phyloP scores from a whole-genome alignment of 2,888 invertebrate species.

The Dendrolimus houi region DNA sequence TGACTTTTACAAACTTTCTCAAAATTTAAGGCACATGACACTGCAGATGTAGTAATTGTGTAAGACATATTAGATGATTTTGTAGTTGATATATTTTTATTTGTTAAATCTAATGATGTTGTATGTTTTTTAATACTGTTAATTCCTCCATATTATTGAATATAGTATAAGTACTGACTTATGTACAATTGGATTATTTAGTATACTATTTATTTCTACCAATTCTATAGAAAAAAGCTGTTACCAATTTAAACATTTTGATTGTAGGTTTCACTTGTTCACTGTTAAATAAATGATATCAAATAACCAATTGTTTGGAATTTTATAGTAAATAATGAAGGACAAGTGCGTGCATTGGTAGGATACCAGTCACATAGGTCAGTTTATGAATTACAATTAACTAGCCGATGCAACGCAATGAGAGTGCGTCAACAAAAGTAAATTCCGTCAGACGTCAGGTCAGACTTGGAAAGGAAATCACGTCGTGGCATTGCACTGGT shows the following conservation, averaged over 20 bases:
- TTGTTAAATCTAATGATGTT: no score
- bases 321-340: conserved; percentile 43
- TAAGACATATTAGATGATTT: no score
- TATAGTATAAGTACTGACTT: no score
- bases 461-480: not conserved
- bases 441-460: not conserved
- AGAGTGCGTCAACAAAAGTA: conserved; percentile 4
- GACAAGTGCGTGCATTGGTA: conserved; percentile 26
- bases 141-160: no score
- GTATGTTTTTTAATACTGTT: no score
- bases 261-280: conserved; percentile 24
- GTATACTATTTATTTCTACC: no score
- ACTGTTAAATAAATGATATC: conserved; percentile 35
- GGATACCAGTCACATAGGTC: conserved; percentile 14
- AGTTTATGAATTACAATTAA: conserved; percentile 26
- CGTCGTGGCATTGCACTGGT: not conserved
- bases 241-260: conserved; percentile 64
- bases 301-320: conserved; percentile 11
- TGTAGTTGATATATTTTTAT: no score
- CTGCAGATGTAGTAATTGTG: no score
- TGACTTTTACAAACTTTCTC: no score
- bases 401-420: conserved; percentile 3
- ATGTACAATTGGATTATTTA: no score
- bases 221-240: conserved; percentile 13
- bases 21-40: no score